Evolutionary conservation across 2,888 invertebrate species (phyloP).

Genomic region (Agrochola lota): DNA sequence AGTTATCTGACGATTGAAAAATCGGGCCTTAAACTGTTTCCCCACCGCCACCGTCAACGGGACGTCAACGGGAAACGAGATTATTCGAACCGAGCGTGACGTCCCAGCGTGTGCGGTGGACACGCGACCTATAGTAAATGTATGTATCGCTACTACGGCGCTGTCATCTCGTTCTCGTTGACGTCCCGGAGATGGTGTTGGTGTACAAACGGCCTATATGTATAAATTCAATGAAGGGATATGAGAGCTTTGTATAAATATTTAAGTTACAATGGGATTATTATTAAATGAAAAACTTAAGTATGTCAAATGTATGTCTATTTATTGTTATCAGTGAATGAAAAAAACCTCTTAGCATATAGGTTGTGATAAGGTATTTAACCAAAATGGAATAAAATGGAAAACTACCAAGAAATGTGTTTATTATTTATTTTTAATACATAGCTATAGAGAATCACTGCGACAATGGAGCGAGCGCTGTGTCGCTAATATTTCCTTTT

Average conservation of each 20-base stretch:
- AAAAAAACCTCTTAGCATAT: slow-evolving; percentile 44
- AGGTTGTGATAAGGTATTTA: slow-evolving; percentile 35
- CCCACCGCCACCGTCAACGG: too few species aligned
- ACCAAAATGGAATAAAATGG: slow-evolving; percentile 53
- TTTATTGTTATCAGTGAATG: slow-evolving; percentile 52
- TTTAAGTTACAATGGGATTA: slow-evolving; percentile 4
- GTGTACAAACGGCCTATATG: too few species aligned
- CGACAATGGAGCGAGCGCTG: slow-evolving; percentile 74
- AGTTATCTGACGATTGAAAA: neutral
- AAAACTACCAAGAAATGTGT: slow-evolving; percentile 68
- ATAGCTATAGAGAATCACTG: slow-evolving; percentile 88
- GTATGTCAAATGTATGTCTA: slow-evolving; percentile 51
- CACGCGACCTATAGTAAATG: too few species aligned
- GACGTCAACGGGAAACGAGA: neutral
- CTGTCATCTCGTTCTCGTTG: too few species aligned
- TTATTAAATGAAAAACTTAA: slow-evolving; percentile 40
- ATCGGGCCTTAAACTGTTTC: neutral
- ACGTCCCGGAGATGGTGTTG: too few species aligned
- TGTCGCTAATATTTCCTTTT: slow-evolving; percentile 71
- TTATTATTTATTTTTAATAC: slow-evolving; percentile 87
- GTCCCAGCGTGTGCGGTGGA: too few species aligned
- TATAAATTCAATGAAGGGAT: neutral
- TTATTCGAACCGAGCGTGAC: too few species aligned
- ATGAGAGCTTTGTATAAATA: neutral
- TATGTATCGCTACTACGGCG: too few species aligned